These are phyloP conservation scores for Aphelenchoides bicaudatus DNA, from an alignment of 2,888 invertebrate genomes.

Conservation along the genomic window DNA sequence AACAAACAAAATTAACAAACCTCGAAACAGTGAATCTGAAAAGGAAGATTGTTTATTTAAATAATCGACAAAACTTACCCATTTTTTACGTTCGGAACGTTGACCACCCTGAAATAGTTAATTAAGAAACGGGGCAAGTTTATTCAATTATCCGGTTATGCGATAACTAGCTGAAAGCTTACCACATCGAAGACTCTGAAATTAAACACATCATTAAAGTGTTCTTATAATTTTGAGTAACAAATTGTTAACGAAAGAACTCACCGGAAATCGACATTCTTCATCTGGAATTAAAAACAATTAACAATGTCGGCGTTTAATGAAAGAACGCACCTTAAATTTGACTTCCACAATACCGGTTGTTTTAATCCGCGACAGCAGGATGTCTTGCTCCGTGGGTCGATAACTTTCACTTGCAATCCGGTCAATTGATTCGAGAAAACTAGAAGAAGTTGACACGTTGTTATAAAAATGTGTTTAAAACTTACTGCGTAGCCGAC, in stretches of 20 bases:
- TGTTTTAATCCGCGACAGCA: constrained; percentile 58
- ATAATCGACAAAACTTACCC: constrained; percentile 23
- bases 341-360: constrained; percentile 61
- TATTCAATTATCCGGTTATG: too few species aligned
- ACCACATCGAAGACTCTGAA: constrained; percentile 59
- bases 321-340: too few species aligned
- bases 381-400: constrained; percentile 59
- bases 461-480: constrained; percentile 5
- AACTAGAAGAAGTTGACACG: constrained; percentile 41
- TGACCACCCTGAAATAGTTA: too few species aligned
- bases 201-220: too few species aligned
- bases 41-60: not conserved
- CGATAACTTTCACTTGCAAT: constrained; percentile 46
- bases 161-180: too few species aligned
- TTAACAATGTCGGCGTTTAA: too few species aligned
- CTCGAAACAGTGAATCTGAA: constrained; percentile 41
- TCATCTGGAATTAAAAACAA: too few species aligned
- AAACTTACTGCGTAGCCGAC: constrained; percentile 51
- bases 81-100: constrained; percentile 55
- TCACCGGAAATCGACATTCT: constrained; percentile 59
- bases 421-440: constrained; percentile 51
- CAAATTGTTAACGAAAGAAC: constrained; percentile 7
- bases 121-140: too few species aligned
- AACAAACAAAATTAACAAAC: constrained; percentile 9
- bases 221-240: constrained; percentile 16